Conservation (phyloP, 2,888 invertebrate genomes). For the Epinotia brunnichana region DNA sequence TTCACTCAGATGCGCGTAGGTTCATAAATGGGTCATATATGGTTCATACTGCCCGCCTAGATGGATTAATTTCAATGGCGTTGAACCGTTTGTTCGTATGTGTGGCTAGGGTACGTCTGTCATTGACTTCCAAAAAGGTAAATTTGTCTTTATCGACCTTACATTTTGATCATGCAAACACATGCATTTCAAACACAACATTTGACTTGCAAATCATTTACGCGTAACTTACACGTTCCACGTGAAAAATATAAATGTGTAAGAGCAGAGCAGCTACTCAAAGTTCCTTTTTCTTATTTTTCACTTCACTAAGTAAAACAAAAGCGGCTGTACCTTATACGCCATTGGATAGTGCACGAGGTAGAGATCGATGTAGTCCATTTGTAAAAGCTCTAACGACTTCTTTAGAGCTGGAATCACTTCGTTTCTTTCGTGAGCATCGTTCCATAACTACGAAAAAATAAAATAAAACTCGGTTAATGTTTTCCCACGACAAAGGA, state of each 20-base stretch:
- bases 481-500: slow-evolving; percentile 40
- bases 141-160: neutral
- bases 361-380: slow-evolving; percentile 91
- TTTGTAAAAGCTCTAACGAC: slow-evolving; percentile 85
- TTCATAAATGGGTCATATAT: no score
- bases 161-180: neutral
- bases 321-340: slow-evolving; percentile 72
- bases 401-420: slow-evolving; percentile 86
- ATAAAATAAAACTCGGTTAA: slow-evolving; percentile 47
- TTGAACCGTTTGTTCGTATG: neutral
- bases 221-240: neutral
- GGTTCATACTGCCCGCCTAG: no score
- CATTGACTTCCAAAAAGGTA: neutral
- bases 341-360: slow-evolving; percentile 92
- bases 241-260: neutral
- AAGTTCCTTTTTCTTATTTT: slow-evolving; percentile 13
- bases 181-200: neutral
- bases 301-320: slow-evolving; percentile 22
- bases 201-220: neutral
- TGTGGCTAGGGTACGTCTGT: neutral
- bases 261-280: neutral
- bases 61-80: neutral
- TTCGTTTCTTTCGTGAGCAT: slow-evolving; percentile 85
- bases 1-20: no score
- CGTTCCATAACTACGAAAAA: slow-evolving; percentile 71